phyloP scores from a whole-genome alignment of 1,140 invertebrate genomes.

The Drosophila funebris region DNA sequence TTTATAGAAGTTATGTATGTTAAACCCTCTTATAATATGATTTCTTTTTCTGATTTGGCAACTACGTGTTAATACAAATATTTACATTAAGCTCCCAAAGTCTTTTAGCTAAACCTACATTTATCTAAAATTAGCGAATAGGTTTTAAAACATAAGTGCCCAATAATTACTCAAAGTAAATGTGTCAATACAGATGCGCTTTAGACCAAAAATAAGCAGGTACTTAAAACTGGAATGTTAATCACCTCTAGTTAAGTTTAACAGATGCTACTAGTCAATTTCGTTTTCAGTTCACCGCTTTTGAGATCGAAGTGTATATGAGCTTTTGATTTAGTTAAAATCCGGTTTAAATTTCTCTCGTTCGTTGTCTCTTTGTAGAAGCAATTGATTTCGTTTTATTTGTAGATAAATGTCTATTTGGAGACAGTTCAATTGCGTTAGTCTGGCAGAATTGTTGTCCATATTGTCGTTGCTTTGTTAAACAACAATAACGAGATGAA shows the following conservation, averaged over 20 bases:
- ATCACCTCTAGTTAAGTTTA: background rate
- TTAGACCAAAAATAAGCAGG: background rate
- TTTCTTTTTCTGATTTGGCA: background rate
- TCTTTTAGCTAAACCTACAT: conserved; percentile 1
- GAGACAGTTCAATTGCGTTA: background rate
- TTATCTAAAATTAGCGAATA: background rate
- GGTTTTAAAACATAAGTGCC: background rate
- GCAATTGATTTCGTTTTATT: conserved; percentile 13
- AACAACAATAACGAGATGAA: conserved; percentile 15
- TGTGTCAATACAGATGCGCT: conserved; percentile 5
- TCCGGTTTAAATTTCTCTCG: conserved; percentile 26
- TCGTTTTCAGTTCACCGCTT: background rate
- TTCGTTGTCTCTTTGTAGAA: background rate
- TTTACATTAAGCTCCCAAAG: conserved; percentile 2
- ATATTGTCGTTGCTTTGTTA: background rate
- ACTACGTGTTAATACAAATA: background rate
- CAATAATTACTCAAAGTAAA: background rate
- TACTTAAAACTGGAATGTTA: background rate
- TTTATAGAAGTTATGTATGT: no score
- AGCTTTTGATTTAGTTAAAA: conserved; percentile 13
- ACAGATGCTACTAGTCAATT: background rate
- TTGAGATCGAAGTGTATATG: background rate
- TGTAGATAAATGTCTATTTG: background rate
- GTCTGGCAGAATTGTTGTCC: conserved; percentile 7
- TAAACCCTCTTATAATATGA: no score